Evolutionary conservation across 2,797 vertebrate species (phyloP).

Genomic region (Liparis tanakae): DNA sequence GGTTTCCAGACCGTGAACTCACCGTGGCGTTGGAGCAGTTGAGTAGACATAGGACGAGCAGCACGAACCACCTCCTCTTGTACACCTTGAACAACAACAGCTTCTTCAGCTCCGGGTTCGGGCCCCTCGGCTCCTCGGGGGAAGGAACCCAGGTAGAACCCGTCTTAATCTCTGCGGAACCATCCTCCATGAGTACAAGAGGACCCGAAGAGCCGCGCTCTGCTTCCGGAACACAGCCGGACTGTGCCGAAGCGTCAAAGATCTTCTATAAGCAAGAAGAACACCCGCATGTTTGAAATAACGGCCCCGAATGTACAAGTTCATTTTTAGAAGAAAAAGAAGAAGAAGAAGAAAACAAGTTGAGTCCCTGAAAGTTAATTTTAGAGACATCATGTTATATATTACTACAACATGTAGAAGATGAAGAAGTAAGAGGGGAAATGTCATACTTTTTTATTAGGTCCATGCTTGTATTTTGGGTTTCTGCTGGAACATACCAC

Average conservation of each 20-base stretch:
- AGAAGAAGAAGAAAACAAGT: too few species aligned
- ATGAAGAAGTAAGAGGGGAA: not conserved
- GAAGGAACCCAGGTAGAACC: not conserved
- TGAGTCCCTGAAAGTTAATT: too few species aligned
- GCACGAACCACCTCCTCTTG: constrained; percentile 88
- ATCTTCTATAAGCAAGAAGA: not conserved
- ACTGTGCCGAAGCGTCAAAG: constrained; percentile 52
- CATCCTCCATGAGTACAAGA: constrained; percentile 46
- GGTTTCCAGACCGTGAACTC: constrained; percentile 15
- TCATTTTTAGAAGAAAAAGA: too few species aligned
- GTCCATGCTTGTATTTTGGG: not conserved
- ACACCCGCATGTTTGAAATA: constrained; percentile 2
- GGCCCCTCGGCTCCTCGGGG: not conserved
- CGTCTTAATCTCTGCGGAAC: not conserved
- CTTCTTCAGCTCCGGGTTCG: not conserved
- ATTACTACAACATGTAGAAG: not conserved
- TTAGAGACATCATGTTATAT: not conserved
- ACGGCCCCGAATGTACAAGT: too few species aligned
- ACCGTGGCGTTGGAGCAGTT: constrained; percentile 93
- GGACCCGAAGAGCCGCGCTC: too few species aligned
- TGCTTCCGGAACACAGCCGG: not conserved
- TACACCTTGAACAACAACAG: constrained; percentile 75
- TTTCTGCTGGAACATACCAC: not conserved
- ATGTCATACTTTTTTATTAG: not conserved
- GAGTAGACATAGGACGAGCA: constrained; percentile 85